Evolutionary conservation across 2,888 invertebrate species (phyloP), one percentile per base, ranked within the genome.

Genomic region (Aphodius sticticus): DNA sequence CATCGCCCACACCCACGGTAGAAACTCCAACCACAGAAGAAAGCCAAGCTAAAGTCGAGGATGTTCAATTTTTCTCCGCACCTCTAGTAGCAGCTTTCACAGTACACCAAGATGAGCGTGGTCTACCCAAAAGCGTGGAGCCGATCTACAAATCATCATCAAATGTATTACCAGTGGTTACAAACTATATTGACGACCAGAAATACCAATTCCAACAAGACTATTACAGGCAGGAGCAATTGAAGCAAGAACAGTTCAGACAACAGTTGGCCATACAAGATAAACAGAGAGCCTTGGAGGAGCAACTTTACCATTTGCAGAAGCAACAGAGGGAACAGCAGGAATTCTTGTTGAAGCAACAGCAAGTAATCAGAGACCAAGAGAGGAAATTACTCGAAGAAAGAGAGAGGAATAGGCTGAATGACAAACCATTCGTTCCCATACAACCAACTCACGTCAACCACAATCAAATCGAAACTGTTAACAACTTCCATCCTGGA

Each of bases 31-130:
- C 94, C n/a, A 94, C 93, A 0, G 88, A 94, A 92, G 86, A 94
- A 77, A 94, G 92, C 79, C 93, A 93, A 87, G 92, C 88, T 6
- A 88, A 93, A 83, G 93, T 94, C 2, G 92, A 93, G 84, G 92
- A 94, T 86, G 95, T 96, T 0, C 95, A 96, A 87, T 95, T 96
- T 76, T 95, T 94, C 85, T 93, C 94, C 83, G 96, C 96, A 2
- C 96, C 96, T 0, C 87, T 96, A 80, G 94, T 96, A 0, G 95
- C 96, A 2, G 96, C 96, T 0, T 96, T 96, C 85, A 96, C 96
- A 0, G 95, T 96, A 0, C 95, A 96, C 83, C 94, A 96, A 88
- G 96, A 96, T 86, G 94, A 93, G 82, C 91, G 91, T 37, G 96
- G 96, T 0, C 86, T 93, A n/a, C 95, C 96, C 0, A 94, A 95